Percentiles rank a stretch among this genome's conserved stretches.
These are phyloP conservation scores for Mesitornis unicolor DNA, from an alignment of 2,113 vertebrate species.

Conservation along the genomic window DNA sequence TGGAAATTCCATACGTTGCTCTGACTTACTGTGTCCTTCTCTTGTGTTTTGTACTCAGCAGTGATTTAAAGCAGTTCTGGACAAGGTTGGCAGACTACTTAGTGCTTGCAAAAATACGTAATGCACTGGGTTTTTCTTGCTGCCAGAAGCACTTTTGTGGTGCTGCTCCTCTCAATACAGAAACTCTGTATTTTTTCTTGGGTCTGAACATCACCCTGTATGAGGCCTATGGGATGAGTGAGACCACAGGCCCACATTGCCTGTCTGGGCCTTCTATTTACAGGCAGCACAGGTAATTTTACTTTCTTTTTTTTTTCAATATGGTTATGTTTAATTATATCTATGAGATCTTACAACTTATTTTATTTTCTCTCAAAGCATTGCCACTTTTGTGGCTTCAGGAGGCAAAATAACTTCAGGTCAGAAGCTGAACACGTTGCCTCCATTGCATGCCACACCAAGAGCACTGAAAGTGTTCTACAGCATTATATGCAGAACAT, in stretches of 20 bases:
- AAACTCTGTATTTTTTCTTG: slow-evolving; percentile 84
- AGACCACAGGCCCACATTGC: slow-evolving; percentile 87
- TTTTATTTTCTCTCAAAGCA: neutral
- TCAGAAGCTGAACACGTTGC: neutral
- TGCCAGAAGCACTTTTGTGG: slow-evolving; percentile 86
- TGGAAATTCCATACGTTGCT: neutral
- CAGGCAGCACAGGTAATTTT: slow-evolving; percentile 77
- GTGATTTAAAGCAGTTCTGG: slow-evolving; percentile 79
- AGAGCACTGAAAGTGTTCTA: neutral
- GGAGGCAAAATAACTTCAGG: neutral
- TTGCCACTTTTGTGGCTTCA: neutral
- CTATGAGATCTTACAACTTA: neutral
- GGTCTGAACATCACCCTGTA: slow-evolving; percentile 84
- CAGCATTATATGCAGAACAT: neutral
- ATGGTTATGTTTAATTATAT: neutral
- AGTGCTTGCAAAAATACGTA: slow-evolving; percentile 82
- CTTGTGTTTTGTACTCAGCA: slow-evolving; percentile 8
- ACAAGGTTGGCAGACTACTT: slow-evolving; percentile 79
- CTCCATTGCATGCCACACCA: neutral
- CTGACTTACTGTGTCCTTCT: neutral
- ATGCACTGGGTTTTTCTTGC: slow-evolving; percentile 77
- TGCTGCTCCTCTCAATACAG: slow-evolving; percentile 81
- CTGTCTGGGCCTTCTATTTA: slow-evolving; percentile 80
- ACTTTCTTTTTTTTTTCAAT: neutral
- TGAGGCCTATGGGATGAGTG: slow-evolving; percentile 88